Conservation (phyloP, 2,888 invertebrate genomes). For the Drymonia ruficornis region DNA sequence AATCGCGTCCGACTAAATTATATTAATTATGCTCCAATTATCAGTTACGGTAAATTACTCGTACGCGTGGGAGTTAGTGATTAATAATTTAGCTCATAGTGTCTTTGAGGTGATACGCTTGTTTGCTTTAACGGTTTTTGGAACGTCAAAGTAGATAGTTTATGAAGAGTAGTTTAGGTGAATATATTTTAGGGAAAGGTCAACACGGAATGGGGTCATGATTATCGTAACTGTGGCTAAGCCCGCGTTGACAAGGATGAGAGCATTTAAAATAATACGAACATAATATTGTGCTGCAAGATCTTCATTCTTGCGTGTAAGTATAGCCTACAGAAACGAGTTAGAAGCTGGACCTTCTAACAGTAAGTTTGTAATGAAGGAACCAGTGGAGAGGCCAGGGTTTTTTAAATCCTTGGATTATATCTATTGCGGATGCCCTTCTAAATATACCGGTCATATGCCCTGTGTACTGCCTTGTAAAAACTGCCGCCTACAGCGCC, state of each 20-base stretch:
- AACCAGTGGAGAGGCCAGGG: not conserved
- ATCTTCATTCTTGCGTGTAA: not conserved
- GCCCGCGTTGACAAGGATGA: constrained; percentile 25
- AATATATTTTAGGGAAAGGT: constrained; percentile 46
- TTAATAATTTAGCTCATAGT: constrained; percentile 8
- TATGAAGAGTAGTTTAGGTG: constrained; percentile 26
- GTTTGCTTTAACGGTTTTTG: constrained; percentile 20
- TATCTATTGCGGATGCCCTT: too few relatives aligned
- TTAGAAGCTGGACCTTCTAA: not conserved
- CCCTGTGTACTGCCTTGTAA: too few relatives aligned
- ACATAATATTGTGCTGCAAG: not conserved
- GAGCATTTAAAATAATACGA: constrained; percentile 11
- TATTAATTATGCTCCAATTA: constrained; percentile 9
- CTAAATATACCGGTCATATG: too few relatives aligned
- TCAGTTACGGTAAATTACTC: constrained; percentile 16
- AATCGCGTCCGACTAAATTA: not conserved
- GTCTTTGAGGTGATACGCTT: constrained; percentile 13
- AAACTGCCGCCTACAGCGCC: too few relatives aligned
- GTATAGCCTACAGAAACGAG: not conserved
- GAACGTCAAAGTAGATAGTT: constrained; percentile 27
- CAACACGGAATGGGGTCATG: constrained; percentile 42
- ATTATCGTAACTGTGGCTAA: constrained; percentile 36
- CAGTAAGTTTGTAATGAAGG: not conserved
- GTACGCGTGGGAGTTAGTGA: constrained; percentile 17
- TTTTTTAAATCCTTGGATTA: not conserved